Evolutionary conservation across 2,888 invertebrate species (phyloP).

Genomic region (Sphecodes monilicornis): DNA sequence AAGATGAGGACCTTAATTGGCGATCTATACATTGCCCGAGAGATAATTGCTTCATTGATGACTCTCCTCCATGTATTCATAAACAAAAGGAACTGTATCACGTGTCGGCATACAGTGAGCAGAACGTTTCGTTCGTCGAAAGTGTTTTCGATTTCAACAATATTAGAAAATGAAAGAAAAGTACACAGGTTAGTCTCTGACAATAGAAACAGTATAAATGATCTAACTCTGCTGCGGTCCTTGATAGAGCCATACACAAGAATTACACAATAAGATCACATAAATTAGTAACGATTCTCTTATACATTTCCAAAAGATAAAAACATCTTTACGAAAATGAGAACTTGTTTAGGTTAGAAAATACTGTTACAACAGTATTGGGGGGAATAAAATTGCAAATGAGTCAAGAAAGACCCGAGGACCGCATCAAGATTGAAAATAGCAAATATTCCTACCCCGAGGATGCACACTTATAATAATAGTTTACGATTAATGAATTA

Average conservation of each 20-base stretch:
- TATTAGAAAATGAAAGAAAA: not conserved
- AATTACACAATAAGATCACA: not conserved
- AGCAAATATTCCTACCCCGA: not conserved
- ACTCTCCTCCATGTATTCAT: slow-evolving; percentile 43
- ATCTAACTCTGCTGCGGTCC: not conserved
- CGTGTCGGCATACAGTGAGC: slow-evolving; percentile 25
- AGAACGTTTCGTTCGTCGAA: slow-evolving; percentile 18
- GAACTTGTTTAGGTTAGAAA: no score
- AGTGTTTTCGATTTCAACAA: slow-evolving; percentile 9
- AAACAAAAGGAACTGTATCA: slow-evolving; percentile 24
- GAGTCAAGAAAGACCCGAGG: no score
- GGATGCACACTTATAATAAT: not conserved
- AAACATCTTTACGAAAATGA: no score
- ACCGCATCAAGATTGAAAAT: no score
- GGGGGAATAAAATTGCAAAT: no score
- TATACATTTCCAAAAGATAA: not conserved
- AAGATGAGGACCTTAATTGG: slow-evolving; percentile 32
- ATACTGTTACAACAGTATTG: no score
- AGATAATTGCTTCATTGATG: slow-evolving; percentile 47
- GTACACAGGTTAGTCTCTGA: not conserved
- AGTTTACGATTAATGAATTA: not conserved
- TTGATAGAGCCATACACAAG: not conserved
- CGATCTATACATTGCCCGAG: slow-evolving; percentile 37
- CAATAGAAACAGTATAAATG: not conserved
- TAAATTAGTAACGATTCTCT: not conserved